Percentiles rank a stretch among this genome's conserved stretches.
Conservation (phyloP, 2,113 vertebrate genomes). For the Malaclemys terrapin region DNA sequence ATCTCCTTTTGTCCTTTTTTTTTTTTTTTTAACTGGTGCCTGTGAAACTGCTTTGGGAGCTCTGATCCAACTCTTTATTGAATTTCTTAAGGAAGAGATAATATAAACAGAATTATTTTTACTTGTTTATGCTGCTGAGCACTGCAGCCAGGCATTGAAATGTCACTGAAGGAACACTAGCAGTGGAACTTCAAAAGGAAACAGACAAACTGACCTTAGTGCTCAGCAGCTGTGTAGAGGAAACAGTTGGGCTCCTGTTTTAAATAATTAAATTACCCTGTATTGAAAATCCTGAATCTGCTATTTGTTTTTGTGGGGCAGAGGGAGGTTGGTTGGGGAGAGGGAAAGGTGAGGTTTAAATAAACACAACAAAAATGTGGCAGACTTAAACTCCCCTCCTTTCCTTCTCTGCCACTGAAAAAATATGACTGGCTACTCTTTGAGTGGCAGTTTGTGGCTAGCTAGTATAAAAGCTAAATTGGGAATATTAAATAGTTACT, state of each 20-base stretch:
- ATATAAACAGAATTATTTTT: background rate
- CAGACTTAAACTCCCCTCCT: background rate
- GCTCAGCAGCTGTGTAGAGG: background rate
- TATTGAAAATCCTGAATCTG: too few species aligned
- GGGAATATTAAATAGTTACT: background rate
- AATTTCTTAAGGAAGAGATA: background rate
- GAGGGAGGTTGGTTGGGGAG: background rate
- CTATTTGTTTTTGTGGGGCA: background rate
- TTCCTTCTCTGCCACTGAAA: background rate
- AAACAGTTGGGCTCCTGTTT: background rate
- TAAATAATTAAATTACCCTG: background rate
- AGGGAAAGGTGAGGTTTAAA: background rate
- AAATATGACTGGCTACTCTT: background rate
- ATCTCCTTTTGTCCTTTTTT: background rate
- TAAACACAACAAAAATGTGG: background rate
- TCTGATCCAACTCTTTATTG: background rate
- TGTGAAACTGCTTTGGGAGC: background rate
- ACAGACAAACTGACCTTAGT: background rate
- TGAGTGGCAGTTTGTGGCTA: background rate
- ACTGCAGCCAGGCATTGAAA: constrained; percentile 31
- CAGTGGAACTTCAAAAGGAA: background rate
- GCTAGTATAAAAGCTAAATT: background rate
- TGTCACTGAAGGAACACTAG: background rate
- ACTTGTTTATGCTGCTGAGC: constrained; percentile 16
- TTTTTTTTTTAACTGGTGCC: background rate